Percentiles rank a stretch among this genome's conserved stretches.
Evolutionary conservation across 2,113 vertebrate genomes (phyloP).

Genomic region (Tapirus terrestris): DNA sequence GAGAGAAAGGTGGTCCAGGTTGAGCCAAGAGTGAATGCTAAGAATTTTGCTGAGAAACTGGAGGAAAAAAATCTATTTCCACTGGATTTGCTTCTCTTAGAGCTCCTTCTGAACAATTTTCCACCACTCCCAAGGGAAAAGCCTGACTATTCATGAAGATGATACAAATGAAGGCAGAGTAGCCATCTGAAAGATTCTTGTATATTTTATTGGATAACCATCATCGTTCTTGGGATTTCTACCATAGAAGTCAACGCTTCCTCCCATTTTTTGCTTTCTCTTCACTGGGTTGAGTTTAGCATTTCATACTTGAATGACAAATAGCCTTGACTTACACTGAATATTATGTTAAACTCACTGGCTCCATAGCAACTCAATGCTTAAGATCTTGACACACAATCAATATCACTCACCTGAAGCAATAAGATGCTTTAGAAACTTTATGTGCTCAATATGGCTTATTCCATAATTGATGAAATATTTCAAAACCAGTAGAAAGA

Average conservation of each 20-base stretch:
- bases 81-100: background rate
- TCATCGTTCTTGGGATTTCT: background rate
- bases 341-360: background rate
- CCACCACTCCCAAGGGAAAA: rapidly evolving
- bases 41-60: background rate
- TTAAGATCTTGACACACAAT: background rate
- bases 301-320: background rate
- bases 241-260: background rate
- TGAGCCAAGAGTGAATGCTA: background rate
- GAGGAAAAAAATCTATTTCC: background rate
- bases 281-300: too few relatives aligned
- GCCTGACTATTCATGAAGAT: rapidly evolving
- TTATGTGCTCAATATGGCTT: background rate
- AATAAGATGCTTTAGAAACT: background rate
- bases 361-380: rapidly evolving
- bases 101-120: too few relatives aligned
- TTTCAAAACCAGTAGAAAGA: background rate
- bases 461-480: slow-evolving; percentile 13
- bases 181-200: background rate
- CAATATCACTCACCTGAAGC: background rate
- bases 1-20: too few relatives aligned
- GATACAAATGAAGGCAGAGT: background rate
- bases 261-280: background rate
- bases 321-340: rapidly evolving
- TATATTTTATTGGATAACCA: background rate